phyloP scores from a whole-genome alignment of 2,113 vertebrate species.

The Bos javanicus region DNA sequence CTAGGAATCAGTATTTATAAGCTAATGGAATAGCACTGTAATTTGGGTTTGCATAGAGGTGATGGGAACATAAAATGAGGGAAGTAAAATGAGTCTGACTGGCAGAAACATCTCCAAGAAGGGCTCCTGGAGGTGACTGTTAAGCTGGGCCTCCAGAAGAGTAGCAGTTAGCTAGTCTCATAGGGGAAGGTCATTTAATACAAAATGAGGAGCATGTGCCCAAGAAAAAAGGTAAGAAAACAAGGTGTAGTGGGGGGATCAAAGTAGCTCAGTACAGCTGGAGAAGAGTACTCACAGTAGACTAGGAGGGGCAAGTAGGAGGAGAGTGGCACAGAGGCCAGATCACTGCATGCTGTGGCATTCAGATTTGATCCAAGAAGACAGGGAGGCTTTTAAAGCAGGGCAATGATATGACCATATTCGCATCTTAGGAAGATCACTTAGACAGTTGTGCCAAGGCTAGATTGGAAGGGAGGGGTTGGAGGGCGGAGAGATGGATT shows the following conservation, averaged over 20 bases:
- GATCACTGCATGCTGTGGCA: no score
- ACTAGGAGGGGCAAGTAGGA: not conserved
- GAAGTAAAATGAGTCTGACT: not conserved
- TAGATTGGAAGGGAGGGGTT: not conserved
- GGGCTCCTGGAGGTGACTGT: not conserved
- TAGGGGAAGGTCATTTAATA: not conserved
- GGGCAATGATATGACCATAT: not conserved
- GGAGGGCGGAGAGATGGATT: not conserved
- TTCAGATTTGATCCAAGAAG: not conserved
- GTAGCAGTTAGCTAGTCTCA: not conserved
- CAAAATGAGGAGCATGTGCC: not conserved
- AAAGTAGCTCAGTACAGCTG: not conserved
- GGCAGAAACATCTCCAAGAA: not conserved
- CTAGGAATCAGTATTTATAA: not conserved
- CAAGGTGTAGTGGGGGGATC: not conserved
- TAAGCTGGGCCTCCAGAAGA: not conserved
- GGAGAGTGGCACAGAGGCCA: not conserved
- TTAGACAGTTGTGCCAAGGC: not conserved
- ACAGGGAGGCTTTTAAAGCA: not conserved
- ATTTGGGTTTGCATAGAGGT: not conserved
- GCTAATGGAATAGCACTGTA: not conserved
- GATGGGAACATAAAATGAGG: not conserved
- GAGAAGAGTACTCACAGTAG: not conserved
- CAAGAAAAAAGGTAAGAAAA: not conserved
- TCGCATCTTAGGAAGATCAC: not conserved